Evolutionary conservation across 1,140 invertebrate genomes (phyloP).

Genomic region (Dendroctonus ponderosae): DNA sequence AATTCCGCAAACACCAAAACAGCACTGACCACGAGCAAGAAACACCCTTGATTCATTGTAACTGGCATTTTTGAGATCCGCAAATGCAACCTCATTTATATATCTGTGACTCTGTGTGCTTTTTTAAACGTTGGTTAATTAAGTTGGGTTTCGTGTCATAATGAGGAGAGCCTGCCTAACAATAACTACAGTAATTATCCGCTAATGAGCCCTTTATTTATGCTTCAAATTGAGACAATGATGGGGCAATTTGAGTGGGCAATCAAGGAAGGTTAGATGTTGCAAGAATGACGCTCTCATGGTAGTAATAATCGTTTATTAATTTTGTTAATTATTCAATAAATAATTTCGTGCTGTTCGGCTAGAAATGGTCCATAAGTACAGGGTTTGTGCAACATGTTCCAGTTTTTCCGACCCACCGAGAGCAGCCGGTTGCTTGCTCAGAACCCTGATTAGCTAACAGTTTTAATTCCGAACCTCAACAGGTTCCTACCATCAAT

Average conservation of each 20-base stretch:
- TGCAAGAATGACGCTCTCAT: too few species aligned
- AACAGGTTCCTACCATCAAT: background rate
- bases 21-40: slow-evolving; percentile 1
- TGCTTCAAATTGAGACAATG: too few species aligned
- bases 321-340: too few species aligned
- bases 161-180: too few species aligned
- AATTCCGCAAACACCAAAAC: too few species aligned
- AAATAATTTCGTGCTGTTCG: background rate
- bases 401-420: background rate
- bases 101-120: background rate
- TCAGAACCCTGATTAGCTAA: background rate
- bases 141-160: too few species aligned
- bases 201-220: too few species aligned
- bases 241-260: too few species aligned
- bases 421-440: background rate
- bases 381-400: background rate
- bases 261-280: too few species aligned
- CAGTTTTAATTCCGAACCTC: background rate
- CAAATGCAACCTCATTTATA: slow-evolving; percentile 2
- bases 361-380: background rate
- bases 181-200: too few species aligned
- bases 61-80: background rate
- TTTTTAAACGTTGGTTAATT: too few species aligned
- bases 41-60: background rate
- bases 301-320: too few species aligned